Percentiles rank a stretch among this genome's conserved stretches.
phyloP scores from a whole-genome alignment of 2,797 vertebrate species.

The Acomys russatus region DNA sequence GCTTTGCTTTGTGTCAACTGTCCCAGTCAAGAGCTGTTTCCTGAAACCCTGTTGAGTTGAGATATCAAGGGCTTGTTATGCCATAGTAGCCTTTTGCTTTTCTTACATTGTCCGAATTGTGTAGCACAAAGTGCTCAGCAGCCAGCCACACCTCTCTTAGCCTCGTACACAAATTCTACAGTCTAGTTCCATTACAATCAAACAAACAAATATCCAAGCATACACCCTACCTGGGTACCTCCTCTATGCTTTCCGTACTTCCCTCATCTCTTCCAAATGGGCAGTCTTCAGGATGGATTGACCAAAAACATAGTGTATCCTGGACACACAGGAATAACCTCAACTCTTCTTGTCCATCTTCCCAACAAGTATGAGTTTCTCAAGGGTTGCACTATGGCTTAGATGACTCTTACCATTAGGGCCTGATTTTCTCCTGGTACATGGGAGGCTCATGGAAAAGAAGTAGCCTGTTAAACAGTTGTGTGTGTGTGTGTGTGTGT shows the following conservation, averaged over 20 bases:
- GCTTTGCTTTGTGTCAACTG: not conserved
- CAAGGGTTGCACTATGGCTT: not conserved
- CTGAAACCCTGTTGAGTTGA: not conserved
- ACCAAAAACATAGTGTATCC: not conserved
- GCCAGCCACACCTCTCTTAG: not conserved
- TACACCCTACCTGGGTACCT: not conserved
- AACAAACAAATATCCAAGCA: not conserved
- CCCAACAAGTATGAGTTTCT: not conserved
- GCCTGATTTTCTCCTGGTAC: not conserved
- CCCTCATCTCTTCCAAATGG: not conserved
- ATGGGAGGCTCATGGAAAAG: not conserved
- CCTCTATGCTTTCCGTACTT: too few relatives aligned
- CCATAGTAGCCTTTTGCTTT: not conserved
- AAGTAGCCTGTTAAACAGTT: constrained; percentile 3
- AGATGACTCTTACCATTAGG: constrained; percentile 27
- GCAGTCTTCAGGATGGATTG: not conserved
- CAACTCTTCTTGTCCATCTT: not conserved
- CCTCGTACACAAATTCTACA: not conserved
- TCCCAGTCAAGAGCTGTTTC: not conserved
- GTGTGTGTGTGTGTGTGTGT: not conserved
- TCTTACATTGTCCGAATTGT: not conserved
- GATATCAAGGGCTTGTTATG: not conserved
- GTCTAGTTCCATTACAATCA: not conserved
- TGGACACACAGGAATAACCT: not conserved
- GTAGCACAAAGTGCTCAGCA: not conserved